Evolutionary conservation across 2,888 invertebrate genomes (phyloP).

Genomic region (Salticus scenicus): DNA sequence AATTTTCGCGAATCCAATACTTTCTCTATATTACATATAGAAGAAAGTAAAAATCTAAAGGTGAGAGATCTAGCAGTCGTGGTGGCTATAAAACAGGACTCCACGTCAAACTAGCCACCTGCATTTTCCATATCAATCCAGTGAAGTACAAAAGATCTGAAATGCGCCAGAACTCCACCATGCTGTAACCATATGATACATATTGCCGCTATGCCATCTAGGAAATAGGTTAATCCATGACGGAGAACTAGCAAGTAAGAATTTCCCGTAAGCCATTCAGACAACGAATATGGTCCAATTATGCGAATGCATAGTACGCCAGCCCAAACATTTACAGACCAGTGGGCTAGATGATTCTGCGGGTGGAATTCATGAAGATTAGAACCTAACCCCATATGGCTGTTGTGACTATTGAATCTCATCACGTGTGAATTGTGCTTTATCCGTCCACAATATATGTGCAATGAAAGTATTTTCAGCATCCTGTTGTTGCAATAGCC

Average conservation of each 20-base stretch:
- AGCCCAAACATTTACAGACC: background rate
- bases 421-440: background rate
- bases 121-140: background rate
- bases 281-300: background rate
- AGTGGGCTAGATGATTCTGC: background rate
- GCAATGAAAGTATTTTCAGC: background rate
- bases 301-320: background rate
- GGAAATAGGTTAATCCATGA: background rate
- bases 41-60: too few species aligned
- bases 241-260: conserved; percentile 5
- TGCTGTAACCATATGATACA: background rate
- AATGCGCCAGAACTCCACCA: background rate
- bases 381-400: background rate
- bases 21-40: too few species aligned
- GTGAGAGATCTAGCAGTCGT: too few species aligned
- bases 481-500: conserved; percentile 8
- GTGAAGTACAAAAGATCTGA: background rate
- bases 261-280: background rate
- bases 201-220: background rate
- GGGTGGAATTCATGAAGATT: background rate
- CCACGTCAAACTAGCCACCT: background rate
- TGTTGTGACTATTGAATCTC: background rate
- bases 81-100: too few species aligned
- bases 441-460: background rate
- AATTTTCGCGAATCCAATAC: too few species aligned